Percentiles rank a stretch among this genome's conserved stretches.
Conservation (phyloP, 2,797 vertebrate genomes). For the Argentina silus region DNA sequence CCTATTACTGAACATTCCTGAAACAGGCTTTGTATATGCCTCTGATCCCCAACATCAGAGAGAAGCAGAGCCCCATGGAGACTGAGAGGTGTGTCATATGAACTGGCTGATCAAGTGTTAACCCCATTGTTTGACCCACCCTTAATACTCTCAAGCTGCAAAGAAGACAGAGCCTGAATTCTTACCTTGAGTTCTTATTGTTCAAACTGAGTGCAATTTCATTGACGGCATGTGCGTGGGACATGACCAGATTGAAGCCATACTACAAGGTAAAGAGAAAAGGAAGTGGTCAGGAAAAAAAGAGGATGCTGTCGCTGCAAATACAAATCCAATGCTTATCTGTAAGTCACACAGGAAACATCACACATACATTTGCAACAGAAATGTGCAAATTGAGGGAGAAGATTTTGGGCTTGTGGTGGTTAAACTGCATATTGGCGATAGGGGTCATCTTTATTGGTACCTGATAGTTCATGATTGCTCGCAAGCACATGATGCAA, state of each 20-base stretch:
- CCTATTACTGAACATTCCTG: slow-evolving; percentile 64
- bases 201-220: slow-evolving; percentile 98
- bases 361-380: neutral
- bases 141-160: slow-evolving; percentile 29
- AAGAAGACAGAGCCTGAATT: slow-evolving; percentile 31
- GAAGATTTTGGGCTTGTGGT: neutral
- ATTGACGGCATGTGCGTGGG: slow-evolving; percentile 94
- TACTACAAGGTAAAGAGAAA: slow-evolving; percentile 74
- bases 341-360: neutral
- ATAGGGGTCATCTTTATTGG: slow-evolving; percentile 6
- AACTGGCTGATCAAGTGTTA: slow-evolving; percentile 61
- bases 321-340: neutral
- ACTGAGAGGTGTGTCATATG: slow-evolving; percentile 62
- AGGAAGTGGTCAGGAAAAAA: neutral
- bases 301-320: slow-evolving; percentile 40
- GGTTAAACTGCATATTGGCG: neutral
- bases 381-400: neutral
- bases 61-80: slow-evolving; percentile 51
- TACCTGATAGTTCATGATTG: slow-evolving; percentile 99
- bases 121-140: slow-evolving; percentile 56
- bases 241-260: slow-evolving; percentile 98
- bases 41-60: slow-evolving; percentile 66
- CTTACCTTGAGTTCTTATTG: slow-evolving; percentile 95
- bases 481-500: slow-evolving; percentile 96
- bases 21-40: slow-evolving; percentile 39